Conservation (phyloP, 2,888 invertebrate genomes). For the Hipparchia semele region DNA sequence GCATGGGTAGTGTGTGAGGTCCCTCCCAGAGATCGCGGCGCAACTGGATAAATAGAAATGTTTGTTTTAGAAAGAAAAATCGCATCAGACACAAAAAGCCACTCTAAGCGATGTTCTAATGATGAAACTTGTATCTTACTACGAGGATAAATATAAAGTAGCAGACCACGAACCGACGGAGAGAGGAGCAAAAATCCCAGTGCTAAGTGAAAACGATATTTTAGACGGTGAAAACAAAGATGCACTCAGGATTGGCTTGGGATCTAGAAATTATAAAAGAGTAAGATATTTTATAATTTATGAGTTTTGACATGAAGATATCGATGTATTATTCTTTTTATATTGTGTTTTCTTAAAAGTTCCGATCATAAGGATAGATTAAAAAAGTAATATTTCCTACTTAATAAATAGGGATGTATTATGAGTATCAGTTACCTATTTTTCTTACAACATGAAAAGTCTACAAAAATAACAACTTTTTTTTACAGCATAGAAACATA, state of each 20-base stretch:
- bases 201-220: slow-evolving; percentile 22
- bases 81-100: slow-evolving; percentile 45
- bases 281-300: slow-evolving; percentile 18
- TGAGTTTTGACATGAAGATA: background rate
- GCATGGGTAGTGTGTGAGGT: background rate
- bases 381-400: too few relatives aligned
- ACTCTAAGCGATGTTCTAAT: slow-evolving; percentile 57
- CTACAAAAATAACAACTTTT: background rate
- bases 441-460: background rate
- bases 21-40: background rate
- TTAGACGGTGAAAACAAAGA: slow-evolving; percentile 17
- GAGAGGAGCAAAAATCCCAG: slow-evolving; percentile 23
- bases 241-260: slow-evolving; percentile 16
- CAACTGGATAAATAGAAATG: slow-evolving; percentile 10
- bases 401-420: too few relatives aligned
- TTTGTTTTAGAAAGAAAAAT: slow-evolving; percentile 26
- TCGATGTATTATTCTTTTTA: background rate
- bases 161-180: slow-evolving; percentile 42
- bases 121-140: slow-evolving; percentile 69
- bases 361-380: too few relatives aligned
- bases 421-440: too few relatives aligned
- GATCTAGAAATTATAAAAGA: slow-evolving; percentile 5
- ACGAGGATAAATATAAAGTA: slow-evolving; percentile 64
- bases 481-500: background rate
- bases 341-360: background rate